Percentiles rank a stretch among this genome's conserved stretches.
phyloP scores from a whole-genome alignment of 2,888 invertebrate species.

The Drosophila aldrichi region DNA sequence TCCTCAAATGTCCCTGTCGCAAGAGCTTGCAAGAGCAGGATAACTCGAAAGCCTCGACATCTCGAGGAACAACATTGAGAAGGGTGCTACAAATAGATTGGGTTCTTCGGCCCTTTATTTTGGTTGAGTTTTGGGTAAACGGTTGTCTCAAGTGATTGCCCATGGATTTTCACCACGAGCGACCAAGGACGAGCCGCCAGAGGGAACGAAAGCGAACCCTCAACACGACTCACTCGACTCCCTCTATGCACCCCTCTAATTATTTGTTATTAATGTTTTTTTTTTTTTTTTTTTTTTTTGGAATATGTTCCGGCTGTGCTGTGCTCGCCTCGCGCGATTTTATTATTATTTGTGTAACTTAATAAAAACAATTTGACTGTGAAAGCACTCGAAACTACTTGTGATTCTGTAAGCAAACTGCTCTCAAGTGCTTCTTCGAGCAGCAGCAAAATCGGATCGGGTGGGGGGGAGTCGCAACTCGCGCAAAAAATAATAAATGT shows the following conservation, averaged over 20 bases:
- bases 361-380: constrained; percentile 80
- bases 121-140: not conserved
- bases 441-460: constrained; percentile 15
- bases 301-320: constrained; percentile 14
- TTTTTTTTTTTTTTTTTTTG: constrained; percentile 31
- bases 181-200: not conserved
- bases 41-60: not conserved
- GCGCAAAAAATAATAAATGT: constrained; percentile 68
- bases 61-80: not conserved
- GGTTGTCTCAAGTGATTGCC: constrained; percentile 14
- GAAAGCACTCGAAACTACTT: constrained; percentile 76
- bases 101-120: not conserved
- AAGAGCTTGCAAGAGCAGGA: not conserved
- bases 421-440: constrained; percentile 36
- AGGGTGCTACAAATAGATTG: constrained; percentile 9
- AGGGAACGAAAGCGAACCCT: constrained; percentile 26
- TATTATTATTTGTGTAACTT: constrained; percentile 70
- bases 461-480: constrained; percentile 15
- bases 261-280: constrained; percentile 48
- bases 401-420: constrained; percentile 52
- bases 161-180: constrained; percentile 5
- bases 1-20: not conserved
- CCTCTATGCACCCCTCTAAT: constrained; percentile 44
- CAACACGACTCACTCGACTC: not conserved
- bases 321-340: constrained; percentile 29